Evolutionary conservation across 2,888 invertebrate genomes (phyloP).

Genomic region (Andrena marginata): DNA sequence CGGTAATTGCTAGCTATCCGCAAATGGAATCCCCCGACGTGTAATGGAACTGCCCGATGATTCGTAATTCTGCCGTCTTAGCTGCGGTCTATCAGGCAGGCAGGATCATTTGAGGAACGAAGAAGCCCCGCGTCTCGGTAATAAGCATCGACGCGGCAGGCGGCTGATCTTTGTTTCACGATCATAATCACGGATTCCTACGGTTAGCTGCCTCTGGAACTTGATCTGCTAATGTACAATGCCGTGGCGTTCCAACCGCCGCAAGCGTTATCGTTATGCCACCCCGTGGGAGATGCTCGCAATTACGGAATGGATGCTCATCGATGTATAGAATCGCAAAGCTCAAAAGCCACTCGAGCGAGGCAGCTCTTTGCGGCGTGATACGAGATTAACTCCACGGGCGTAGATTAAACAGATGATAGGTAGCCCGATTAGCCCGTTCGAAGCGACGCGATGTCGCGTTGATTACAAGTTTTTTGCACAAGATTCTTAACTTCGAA

Average conservation of each 20-base stretch:
- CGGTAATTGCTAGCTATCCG: background rate
- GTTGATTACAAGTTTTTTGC: background rate
- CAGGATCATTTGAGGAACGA: conserved; percentile 10
- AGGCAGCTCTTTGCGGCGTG: conserved; percentile 56
- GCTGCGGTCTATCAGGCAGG: background rate
- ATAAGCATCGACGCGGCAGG: conserved; percentile 38
- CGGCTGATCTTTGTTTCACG: conserved; percentile 58
- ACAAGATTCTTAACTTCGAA: too few species aligned
- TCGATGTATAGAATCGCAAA: conserved; percentile 67
- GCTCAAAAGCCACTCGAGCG: conserved; percentile 59
- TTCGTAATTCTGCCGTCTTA: conserved; percentile 15
- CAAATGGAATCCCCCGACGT: conserved; percentile 14
- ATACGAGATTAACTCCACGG: conserved; percentile 49
- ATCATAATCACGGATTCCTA: conserved; percentile 49
- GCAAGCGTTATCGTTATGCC: conserved; percentile 65
- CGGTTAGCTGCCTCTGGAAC: conserved; percentile 57
- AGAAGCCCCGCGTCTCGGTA: conserved; percentile 19
- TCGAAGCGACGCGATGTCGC: background rate
- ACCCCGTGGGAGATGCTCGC: conserved; percentile 64
- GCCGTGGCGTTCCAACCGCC: conserved; percentile 58
- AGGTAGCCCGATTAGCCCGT: background rate
- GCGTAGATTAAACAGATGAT: conserved; percentile 52
- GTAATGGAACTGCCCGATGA: background rate
- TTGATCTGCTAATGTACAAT: conserved; percentile 70
- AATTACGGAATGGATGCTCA: conserved; percentile 71